A percentile compares a stretch with the other conserved stretches of the same genome.
These are phyloP conservation scores for Cladopsammia gracilis DNA, from an alignment of 64 coral and sea anemone species.

Conservation along the genomic window DNA sequence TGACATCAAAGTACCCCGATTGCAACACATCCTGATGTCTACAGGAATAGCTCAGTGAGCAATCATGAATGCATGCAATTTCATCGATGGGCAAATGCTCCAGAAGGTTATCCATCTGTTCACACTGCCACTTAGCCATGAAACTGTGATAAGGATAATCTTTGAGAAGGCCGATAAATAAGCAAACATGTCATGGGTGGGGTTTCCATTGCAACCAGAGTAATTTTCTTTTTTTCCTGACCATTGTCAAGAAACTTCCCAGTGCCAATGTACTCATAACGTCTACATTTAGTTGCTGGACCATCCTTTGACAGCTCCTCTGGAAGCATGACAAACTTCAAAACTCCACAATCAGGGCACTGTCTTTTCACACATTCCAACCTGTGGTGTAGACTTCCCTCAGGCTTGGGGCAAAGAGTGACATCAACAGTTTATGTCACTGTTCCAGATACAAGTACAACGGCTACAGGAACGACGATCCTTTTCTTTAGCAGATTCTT, in stretches of 20 bases:
- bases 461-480: slow-evolving; percentile 70
- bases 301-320: slow-evolving; percentile 47
- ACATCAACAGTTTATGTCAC: not conserved
- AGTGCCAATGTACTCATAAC: slow-evolving; percentile 15
- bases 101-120: slow-evolving; percentile 47
- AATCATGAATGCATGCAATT: slow-evolving; percentile 40
- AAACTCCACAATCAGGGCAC: slow-evolving; percentile 34
- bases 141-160: slow-evolving; percentile 28
- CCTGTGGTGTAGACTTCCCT: slow-evolving; percentile 38
- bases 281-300: slow-evolving; percentile 41
- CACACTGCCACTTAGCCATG: slow-evolving; percentile 56
- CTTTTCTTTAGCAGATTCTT: slow-evolving; percentile 58
- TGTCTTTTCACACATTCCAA: slow-evolving; percentile 62
- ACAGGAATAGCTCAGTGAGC: slow-evolving; percentile 57
- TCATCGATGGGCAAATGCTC: slow-evolving; percentile 33
- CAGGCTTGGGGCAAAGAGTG: slow-evolving; percentile 53
- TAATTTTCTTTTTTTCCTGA: slow-evolving; percentile 70
- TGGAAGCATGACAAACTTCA: slow-evolving; percentile 26
- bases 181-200: not conserved
- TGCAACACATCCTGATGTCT: slow-evolving; percentile 58
- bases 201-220: slow-evolving; percentile 1
- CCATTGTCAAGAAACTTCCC: too few species aligned
- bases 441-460: too few species aligned
- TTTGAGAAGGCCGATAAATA: slow-evolving; percentile 39
- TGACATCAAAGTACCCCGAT: slow-evolving; percentile 58